These are phyloP conservation scores for Diarsia mendica DNA, from an alignment of 2,888 invertebrate species.

Conservation along the genomic window DNA sequence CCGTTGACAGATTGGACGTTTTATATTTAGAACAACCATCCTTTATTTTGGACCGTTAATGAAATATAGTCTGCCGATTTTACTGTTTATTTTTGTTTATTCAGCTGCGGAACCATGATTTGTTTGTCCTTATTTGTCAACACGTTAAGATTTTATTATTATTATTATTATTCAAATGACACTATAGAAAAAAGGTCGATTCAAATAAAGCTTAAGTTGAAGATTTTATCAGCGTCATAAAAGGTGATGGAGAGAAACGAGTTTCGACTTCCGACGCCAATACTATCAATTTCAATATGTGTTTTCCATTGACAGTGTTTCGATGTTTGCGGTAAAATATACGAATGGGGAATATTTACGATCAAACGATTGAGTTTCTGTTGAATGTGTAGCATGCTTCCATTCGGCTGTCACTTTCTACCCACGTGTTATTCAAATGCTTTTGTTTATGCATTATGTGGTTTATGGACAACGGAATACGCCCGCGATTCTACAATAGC, in stretches of 20 bases:
- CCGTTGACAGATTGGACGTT: conserved; percentile 89
- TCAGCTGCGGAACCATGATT: conserved; percentile 35
- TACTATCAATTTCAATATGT: conserved; percentile 70
- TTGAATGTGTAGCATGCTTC: conserved; percentile 80
- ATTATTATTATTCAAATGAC: neutral
- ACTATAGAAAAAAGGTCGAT: conserved; percentile 8
- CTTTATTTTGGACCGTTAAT: conserved; percentile 86
- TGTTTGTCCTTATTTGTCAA: conserved; percentile 32
- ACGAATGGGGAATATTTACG: conserved; percentile 77
- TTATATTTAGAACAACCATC: conserved; percentile 87
- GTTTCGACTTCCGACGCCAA: conserved; percentile 66
- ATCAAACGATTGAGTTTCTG: conserved; percentile 74
- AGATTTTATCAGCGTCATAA: conserved; percentile 44
- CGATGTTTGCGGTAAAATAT: conserved; percentile 72
- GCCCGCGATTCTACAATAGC: conserved; percentile 69
- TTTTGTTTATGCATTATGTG: conserved; percentile 81
- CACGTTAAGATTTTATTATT: neutral
- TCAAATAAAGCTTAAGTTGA: conserved; percentile 37
- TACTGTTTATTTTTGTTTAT: conserved; percentile 64
- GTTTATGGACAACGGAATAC: conserved; percentile 79
- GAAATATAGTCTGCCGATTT: conserved; percentile 85
- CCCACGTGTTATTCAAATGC: conserved; percentile 86
- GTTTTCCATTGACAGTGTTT: conserved; percentile 66
- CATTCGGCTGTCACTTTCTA: conserved; percentile 76
- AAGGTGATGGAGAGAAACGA: conserved; percentile 45